Evolutionary conservation across 2,888 invertebrate genomes (phyloP).

Genomic region (Apodemia mormo): DNA sequence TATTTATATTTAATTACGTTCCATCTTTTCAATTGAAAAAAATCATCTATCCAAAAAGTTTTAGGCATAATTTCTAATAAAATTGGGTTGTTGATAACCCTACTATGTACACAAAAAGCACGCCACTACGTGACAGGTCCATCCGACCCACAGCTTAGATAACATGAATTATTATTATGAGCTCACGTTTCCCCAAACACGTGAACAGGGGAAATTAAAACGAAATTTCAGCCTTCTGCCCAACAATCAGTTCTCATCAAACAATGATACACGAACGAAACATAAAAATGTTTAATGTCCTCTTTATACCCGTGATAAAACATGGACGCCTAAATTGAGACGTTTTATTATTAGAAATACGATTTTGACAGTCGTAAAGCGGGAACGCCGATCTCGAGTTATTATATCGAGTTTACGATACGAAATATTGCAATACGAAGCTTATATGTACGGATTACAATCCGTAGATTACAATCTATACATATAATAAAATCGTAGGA

Average conservation of each 20-base stretch:
- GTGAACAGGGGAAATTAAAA: conserved; percentile 34
- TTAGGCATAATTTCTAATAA: no score
- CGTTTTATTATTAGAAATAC: conserved; percentile 80
- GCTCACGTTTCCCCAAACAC: conserved; percentile 50
- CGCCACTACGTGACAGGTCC: conserved; percentile 45
- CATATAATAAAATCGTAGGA: no score
- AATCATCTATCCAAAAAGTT: no score
- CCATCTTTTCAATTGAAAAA: no score
- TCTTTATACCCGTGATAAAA: conserved; percentile 72
- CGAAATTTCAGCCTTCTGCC: conserved; percentile 18
- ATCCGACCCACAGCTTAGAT: conserved; percentile 56
- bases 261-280: conserved; percentile 57
- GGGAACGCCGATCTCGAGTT: conserved; percentile 56
- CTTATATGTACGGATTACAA: conserved; percentile 2
- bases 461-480: background rate
- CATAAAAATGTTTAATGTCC: conserved; percentile 65
- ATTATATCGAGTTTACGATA: conserved; percentile 72
- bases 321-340: conserved; percentile 75
- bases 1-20: no score
- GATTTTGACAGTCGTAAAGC: conserved; percentile 76
- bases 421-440: conserved; percentile 54
- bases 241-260: conserved; percentile 47
- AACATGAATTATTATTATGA: conserved; percentile 57
- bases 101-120: conserved; percentile 55
- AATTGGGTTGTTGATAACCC: conserved; percentile 20